phyloP scores from a whole-genome alignment of 1,140 invertebrate genomes.

The Bicyclus anynana region DNA sequence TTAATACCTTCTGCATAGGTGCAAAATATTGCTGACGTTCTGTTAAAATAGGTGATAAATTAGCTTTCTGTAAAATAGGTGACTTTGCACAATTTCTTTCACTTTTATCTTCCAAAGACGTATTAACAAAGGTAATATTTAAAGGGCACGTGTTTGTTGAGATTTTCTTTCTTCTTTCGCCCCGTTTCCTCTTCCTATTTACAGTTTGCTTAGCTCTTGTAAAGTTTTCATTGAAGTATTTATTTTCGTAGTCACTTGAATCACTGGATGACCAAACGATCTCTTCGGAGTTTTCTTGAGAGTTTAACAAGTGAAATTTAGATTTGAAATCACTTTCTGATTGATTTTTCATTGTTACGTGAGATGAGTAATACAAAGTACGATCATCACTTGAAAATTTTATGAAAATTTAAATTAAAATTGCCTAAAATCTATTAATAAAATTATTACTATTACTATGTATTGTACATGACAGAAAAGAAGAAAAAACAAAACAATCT shows the following conservation, averaged over 20 bases:
- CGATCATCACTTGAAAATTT: too few species aligned
- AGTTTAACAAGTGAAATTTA: constrained; percentile 51
- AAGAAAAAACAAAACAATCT: too few species aligned
- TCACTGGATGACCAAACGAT: constrained; percentile 60
- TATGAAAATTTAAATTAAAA: too few species aligned
- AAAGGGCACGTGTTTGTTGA: constrained; percentile 48
- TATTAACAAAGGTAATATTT: constrained; percentile 36
- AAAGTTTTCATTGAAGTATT: constrained; percentile 12
- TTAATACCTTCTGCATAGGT: neutral
- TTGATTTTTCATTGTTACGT: constrained; percentile 37
- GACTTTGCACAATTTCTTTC: constrained; percentile 13
- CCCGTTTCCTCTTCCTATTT: constrained; percentile 49
- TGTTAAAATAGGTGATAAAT: constrained; percentile 34
- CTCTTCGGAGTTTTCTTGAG: constrained; percentile 47
- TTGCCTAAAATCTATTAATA: too few species aligned
- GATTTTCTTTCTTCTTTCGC: constrained; percentile 33
- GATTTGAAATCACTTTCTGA: constrained; percentile 42
- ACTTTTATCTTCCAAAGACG: constrained; percentile 9
- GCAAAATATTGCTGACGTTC: neutral
- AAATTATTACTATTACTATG: too few species aligned
- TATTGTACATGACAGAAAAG: too few species aligned
- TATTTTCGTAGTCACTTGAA: constrained; percentile 52
- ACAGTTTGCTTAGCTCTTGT: constrained; percentile 17
- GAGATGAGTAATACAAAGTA: neutral
- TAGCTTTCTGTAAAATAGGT: constrained; percentile 12